These are phyloP conservation scores for Nebria brevicollis DNA, from an alignment of 2,888 invertebrate species.

Conservation along the genomic window DNA sequence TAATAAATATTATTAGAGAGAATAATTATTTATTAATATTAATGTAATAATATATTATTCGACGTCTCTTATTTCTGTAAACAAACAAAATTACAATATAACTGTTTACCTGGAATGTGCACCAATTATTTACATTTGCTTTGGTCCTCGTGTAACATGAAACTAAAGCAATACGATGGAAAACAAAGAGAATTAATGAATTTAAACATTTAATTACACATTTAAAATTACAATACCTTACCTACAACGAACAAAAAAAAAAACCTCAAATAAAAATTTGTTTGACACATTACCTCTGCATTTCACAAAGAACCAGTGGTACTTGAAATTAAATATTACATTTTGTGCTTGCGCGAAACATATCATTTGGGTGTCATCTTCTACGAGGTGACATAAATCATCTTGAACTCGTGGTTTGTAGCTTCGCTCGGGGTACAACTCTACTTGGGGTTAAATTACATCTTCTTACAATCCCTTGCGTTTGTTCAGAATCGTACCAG, in stretches of 20 bases:
- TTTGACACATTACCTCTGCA: neutral
- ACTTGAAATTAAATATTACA: slow-evolving; percentile 6
- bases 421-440: neutral
- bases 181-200: neutral
- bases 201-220: neutral
- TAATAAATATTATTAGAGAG: no score
- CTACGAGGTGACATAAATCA: slow-evolving; percentile 6
- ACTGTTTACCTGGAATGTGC: neutral
- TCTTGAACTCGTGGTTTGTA: slow-evolving; percentile 8
- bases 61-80: neutral
- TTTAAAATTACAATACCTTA: neutral
- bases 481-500: neutral
- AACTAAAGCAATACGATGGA: neutral
- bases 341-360: neutral
- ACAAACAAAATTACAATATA: neutral
- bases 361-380: slow-evolving; percentile 10
- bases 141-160: neutral
- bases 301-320: neutral
- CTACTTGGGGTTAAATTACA: slow-evolving; percentile 17
- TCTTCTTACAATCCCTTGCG: neutral
- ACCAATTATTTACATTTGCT: neutral
- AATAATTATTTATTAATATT: neutral
- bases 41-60: neutral
- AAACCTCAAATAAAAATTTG: slow-evolving; percentile 4
- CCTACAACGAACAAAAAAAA: neutral